Conservation (phyloP, 2,888 invertebrate species). For the Ctena decussata region DNA sequence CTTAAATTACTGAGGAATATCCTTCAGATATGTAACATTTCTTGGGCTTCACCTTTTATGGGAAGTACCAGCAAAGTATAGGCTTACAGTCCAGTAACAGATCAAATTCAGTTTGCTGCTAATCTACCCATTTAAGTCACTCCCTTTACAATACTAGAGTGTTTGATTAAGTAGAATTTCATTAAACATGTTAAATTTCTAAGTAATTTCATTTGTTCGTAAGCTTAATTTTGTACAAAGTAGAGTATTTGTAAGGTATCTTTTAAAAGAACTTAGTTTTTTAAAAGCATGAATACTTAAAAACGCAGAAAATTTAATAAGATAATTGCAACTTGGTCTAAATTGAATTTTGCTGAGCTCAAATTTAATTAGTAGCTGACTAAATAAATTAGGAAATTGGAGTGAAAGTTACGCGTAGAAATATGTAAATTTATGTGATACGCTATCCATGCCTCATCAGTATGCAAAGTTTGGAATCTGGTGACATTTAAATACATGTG, state of each 20-base stretch:
- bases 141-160: not conserved
- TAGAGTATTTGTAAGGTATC: constrained; percentile 51
- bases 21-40: not conserved
- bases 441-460: not conserved
- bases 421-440: constrained; percentile 10
- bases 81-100: not conserved
- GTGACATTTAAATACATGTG: no score
- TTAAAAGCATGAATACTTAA: constrained; percentile 68
- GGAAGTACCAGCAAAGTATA: not conserved
- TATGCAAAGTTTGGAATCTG: not conserved
- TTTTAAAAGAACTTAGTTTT: constrained; percentile 68
- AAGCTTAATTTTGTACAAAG: constrained; percentile 59
- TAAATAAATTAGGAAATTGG: not conserved
- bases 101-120: constrained; percentile 1
- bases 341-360: not conserved
- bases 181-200: constrained; percentile 5
- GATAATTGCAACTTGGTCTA: constrained; percentile 20
- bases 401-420: not conserved
- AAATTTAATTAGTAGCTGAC: not conserved
- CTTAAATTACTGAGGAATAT: not conserved
- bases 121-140: not conserved
- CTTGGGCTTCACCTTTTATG: not conserved
- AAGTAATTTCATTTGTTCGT: constrained; percentile 60
- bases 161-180: not conserved
- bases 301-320: constrained; percentile 68